Evolutionary conservation across 2,888 invertebrate genomes (phyloP), one percentile per base, ranked within the genome.

Genomic region (Mesochorus sp.): DNA sequence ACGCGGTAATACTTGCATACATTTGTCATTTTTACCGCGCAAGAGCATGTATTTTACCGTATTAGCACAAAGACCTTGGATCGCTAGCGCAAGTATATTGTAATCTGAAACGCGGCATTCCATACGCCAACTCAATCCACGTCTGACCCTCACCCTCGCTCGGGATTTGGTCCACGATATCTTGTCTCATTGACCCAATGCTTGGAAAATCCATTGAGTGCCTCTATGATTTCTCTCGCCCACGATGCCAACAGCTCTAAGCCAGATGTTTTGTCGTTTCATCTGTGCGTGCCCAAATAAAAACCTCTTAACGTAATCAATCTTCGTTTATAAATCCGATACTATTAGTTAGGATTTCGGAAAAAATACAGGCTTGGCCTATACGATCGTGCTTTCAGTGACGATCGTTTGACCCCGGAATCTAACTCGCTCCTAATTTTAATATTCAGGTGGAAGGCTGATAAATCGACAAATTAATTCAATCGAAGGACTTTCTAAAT

Each of bases 61-160:
- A 55, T 42, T 14, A 19, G 53, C 61, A 19, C 61, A 55, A 64
- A 53, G 44, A 34, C 64, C 72, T 72, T 72, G 64, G 21, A 47
- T 72, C 39, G 39, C 14, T 5, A 42, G 44, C n/a, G n/a, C 55
- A 28, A 55, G 55, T 70, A 61, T 44, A 24, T 21, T 21, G 5
- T 24, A 31, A 12, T n/a, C 12, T 47, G 24, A 12, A 10, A 14
- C 47, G 28, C 17, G 31, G 31, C 34, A 37, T 37, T 37, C 37
- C 37, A 37, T n/a, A n/a, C 37, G 37, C 37, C 53, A 31, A 53
- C 31, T 53, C 51, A n/a, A 26, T 51, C 10, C 12, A 51, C 51
- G 42, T 17, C 28, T 31, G 26, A 14, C 14, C 28, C 28, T 53
- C 17, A 28, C 14, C n/a, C n/a, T n/a, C 53, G 12, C 2, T 28